Base-by-base conservation (phyloP, 2,888 invertebrate species). In the Dicroscelio sp. region DNA sequence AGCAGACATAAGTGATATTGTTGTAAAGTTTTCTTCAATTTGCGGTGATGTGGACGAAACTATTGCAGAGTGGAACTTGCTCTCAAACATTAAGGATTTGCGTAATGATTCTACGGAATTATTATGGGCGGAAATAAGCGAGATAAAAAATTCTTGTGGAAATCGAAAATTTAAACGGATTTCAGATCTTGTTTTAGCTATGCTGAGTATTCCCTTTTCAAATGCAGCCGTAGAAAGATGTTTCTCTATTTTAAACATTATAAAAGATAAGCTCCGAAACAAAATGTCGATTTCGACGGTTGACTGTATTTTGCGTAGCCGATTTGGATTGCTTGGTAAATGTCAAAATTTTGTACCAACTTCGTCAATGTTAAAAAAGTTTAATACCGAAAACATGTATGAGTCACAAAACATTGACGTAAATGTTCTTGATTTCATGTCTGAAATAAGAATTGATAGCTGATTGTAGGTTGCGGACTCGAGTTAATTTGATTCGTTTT, bases 251-350 rank as follows among this genome's bases (percentile, higher is more conserved):
- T 58, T 91, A 5, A 91, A 88, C 67, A 88, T 92, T 27, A 76
- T 91, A 1, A 92, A 93, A 67, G 90, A 92, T 30, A 92, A 92
- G 84, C 55, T 93, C 52, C 67, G 88, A 35, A 93, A 91, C 48
- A 92, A 48, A 86, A 86, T 91, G 84, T 60, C 89, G 5, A 55
- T 90, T 30, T 38, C 0, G 55, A 90, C 90, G 1, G 90, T 86
- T n/a, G 92, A 90, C 25, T 78, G 78, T 12, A 87, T 92, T 35
- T 33, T 90, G 58, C 73, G 87, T 17, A 82, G 82, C 35, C 78
- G 90, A 30, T 82, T 35, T 35, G 20, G 83, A 65, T 90, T 90
- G 14, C 93, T 6, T 48, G 48, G 48, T 6, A 4, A 1, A 17
- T 48, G 48, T 20, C 48, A 48, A 48, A 2, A 48, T 4, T 48